Evolutionary conservation across 1,140 invertebrate species (phyloP), one percentile per base, ranked within the genome.

Genomic region (Colletes gigas): DNA sequence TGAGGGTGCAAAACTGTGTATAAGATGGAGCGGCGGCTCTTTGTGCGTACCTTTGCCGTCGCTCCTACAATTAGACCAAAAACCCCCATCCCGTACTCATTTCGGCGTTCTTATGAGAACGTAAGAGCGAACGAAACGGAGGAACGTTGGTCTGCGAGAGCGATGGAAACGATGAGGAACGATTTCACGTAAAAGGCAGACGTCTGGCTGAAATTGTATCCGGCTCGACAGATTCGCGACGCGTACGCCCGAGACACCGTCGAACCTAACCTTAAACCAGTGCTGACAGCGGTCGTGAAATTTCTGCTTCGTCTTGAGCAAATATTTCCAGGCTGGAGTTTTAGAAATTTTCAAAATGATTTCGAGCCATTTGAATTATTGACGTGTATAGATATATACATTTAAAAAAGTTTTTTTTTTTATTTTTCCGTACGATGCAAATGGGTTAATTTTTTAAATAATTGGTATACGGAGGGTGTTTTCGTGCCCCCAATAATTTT

Each of bases 1-100:
- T n/a, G 78, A 80, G 78, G 70, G 78, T 80, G 71, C 52, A 66
- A 74, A 80, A 66, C 52, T 59, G 70, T 74, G 10, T 50, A 57
- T 15, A 74, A 80, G 63, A 80, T 50, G 78, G 66, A 59, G 54
- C 70, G 70, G 39, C 69, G 70, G 8, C 77, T 68, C 69, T 78
- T 78, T 72, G 69, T 78, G 39, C 69, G 66, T 78, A 54, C 30
- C 44, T 78, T 54, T 44, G 14, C 7, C 57, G 44, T 30, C 54
- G 30, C 62, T 57, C 44, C 63, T 74, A 60, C 78, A 80, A 80
- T 80, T 67, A 74, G 60, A 80, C 52, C 44, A 30, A n/a, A 54
- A 12, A 62, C 71, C 69, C 44, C 62, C 60, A 59, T 63, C 69
- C 62, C 60, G 71, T 63, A 57, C 62, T 65, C 69, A 47, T 80